Percentiles rank a stretch among this genome's conserved stretches.
Evolutionary conservation across 2,888 invertebrate species (phyloP).

Genomic region (Achlya flavicornis): DNA sequence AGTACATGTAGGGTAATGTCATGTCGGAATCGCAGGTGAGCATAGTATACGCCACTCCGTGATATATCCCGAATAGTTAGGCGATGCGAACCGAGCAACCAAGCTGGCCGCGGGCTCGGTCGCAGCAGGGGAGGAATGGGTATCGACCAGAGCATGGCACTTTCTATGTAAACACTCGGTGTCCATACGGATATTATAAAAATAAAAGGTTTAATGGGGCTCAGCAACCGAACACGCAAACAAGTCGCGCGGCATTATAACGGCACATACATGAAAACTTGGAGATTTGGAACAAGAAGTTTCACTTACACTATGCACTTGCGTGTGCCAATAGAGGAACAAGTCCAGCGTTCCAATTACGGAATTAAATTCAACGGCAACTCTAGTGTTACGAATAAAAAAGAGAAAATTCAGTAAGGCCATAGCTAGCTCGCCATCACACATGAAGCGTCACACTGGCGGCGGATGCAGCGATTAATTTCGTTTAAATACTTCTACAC

Average conservation of each 20-base stretch:
- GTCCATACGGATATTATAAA: conserved; percentile 72
- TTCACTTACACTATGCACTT: conserved; percentile 83
- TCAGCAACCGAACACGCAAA: conserved; percentile 81
- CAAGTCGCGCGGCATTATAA: conserved; percentile 73
- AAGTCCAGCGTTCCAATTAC: conserved; percentile 75
- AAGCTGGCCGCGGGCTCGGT: conserved; percentile 44
- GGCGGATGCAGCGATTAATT: conserved; percentile 72
- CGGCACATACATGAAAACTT: conserved; percentile 80
- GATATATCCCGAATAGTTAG: conserved; percentile 52
- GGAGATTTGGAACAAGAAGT: conserved; percentile 85
- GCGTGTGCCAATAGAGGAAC: conserved; percentile 82
- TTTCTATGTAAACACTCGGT: conserved; percentile 74
- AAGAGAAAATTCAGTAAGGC: conserved; percentile 82
- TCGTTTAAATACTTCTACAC: conserved; percentile 65
- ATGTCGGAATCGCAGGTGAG: conserved; percentile 67
- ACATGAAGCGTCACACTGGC: conserved; percentile 79
- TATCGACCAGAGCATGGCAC: conserved; percentile 83
- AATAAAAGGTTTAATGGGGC: conserved; percentile 73
- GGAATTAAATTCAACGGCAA: conserved; percentile 58
- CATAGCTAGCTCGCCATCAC: conserved; percentile 75
- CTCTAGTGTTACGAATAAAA: conserved; percentile 64
- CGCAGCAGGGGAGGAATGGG: conserved; percentile 64
- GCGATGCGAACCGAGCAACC: conserved; percentile 47
- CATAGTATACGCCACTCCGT: conserved; percentile 66
- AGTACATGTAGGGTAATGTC: conserved; percentile 59